phyloP scores from a whole-genome alignment of 2,888 invertebrate genomes.

The Drosophila gaucha region DNA sequence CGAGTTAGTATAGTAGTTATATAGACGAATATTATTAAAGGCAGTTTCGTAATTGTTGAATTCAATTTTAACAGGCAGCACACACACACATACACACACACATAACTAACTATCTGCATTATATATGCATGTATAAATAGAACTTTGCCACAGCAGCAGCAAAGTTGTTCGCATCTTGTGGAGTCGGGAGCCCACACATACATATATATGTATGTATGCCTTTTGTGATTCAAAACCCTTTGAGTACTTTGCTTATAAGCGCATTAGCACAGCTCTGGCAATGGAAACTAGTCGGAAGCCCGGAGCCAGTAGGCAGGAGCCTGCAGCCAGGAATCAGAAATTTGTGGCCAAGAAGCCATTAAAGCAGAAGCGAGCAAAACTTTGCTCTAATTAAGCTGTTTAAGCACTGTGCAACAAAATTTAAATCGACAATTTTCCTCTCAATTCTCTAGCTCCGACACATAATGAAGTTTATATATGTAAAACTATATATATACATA shows the following conservation, averaged over 20 bases:
- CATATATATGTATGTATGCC: constrained; percentile 1
- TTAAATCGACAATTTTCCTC: too few relatives aligned
- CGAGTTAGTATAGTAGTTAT: background rate
- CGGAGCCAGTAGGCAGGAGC: background rate
- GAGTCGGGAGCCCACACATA: background rate
- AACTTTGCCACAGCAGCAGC: background rate
- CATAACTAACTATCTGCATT: too few relatives aligned
- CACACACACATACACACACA: background rate
- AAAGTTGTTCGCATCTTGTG: constrained; percentile 1
- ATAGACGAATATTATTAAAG: background rate
- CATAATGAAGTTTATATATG: too few relatives aligned
- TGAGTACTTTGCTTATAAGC: constrained; percentile 36
- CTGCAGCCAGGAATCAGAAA: background rate
- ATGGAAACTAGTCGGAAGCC: background rate
- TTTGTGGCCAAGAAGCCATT: constrained; percentile 21
- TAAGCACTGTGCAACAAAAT: constrained; percentile 15
- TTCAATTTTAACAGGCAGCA: background rate
- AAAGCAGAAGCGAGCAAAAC: constrained; percentile 16
- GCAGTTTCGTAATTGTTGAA: background rate
- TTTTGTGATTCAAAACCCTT: constrained; percentile 23
- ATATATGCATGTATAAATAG: background rate
- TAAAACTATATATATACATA: too few relatives aligned
- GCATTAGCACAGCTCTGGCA: constrained; percentile 40
- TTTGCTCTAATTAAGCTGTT: constrained; percentile 11
- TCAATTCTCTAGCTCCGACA: too few relatives aligned